Evolutionary conservation across 2,888 invertebrate genomes (phyloP), one percentile per base, ranked within the genome.

Genomic region (Liopterus haemorrhoidalis): DNA sequence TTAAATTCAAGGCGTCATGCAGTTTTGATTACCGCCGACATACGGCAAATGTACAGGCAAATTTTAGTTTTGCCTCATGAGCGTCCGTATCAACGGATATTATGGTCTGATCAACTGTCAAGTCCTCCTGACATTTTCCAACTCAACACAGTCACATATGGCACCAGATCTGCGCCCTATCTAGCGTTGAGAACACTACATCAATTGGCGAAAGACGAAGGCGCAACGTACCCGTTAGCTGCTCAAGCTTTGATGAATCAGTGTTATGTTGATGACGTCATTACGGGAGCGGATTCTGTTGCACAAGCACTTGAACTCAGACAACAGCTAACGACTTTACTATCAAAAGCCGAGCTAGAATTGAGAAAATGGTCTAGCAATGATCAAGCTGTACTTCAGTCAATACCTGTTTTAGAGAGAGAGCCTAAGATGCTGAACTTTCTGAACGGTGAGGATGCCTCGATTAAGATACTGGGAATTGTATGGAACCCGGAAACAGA

Each of bases 31-130:
- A 46, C 41, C 4, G 33, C 37, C 1, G 49, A 49, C 15, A 40
- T 49, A 2, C 18, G 25, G 4, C 46, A 52, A 19, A 54, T 54
- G 51, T 54, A 46, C 27, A 22, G 48, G 6, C 48, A 51, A 28
- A 55, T 55, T 12, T 24, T 42, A 19, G 37, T 53, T 15, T 8
- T 19, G 9, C 27, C 30, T n/a, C 40, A 30, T 21, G 41, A 51
- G 31, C 38, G 49, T 5, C 9, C 38, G 6, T 51, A 32, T 51
- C 53, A 35, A 20, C 11, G 32, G 18, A 35, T 49, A n/a, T 28
- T 50, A 6, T 32, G 46, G 44, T 4, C 31, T 14, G 40, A 36
- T 15, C 28, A 30, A 4, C 21, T 5, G 9, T 14, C 21, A n/a
- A 8, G 43, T 6, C 21, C 28, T n/a, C n/a, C n/a, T 8, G 11